Evolutionary conservation across 2,888 invertebrate genomes (phyloP), one percentile per base, ranked within the genome.

Genomic region (Stenchaetothrips biformis): DNA sequence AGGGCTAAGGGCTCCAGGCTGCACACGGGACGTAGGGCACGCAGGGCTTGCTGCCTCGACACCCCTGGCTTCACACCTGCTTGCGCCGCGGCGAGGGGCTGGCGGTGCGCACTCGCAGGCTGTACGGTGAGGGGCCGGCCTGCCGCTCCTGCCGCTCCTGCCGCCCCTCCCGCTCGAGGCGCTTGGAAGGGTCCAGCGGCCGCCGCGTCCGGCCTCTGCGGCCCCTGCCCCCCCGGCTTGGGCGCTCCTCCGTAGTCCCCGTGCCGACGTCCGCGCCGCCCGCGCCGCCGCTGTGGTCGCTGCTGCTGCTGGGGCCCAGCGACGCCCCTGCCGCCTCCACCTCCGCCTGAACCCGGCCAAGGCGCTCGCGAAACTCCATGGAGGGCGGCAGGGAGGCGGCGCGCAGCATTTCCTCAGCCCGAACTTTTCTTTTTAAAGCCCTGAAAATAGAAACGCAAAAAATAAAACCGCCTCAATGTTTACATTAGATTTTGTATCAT

Each of bases 71-170:
- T 7, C 67, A 1, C 25, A 74, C 67, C 67, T 37, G 37, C 37
- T 74, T 74, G 67, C 67, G 67, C 0, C 67, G 21, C 67, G 67
- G 67, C 67, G 67, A 74, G 25, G 25, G 48, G 49, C 81, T 67
- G 6, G 89, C 89, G 0, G 90, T 89, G 82, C 87, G 89, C 37
- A 37, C 37, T 37, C 37, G 37, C 77, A 90, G 88, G 80, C 88
- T 87, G 83, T 90, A 90, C 2, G 89, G 89, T 81, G 89, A 88
- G 13, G 90, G 88, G 81, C 88, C 89, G 0, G 89, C 85, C 78
- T 86, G 86, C 49, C 87, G 82, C 80, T 87, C 85, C 78, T 86
- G 85, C 16, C 87, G 79, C 83, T 87, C 86, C 80, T 85, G 85
- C 78, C 86, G 86, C 74, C 84, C 83, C 82, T 87, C 86, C n/a